Evolutionary conservation across 2,888 invertebrate species (phyloP), one percentile per base, ranked within the genome.

Genomic region (Apamea sordens): DNA sequence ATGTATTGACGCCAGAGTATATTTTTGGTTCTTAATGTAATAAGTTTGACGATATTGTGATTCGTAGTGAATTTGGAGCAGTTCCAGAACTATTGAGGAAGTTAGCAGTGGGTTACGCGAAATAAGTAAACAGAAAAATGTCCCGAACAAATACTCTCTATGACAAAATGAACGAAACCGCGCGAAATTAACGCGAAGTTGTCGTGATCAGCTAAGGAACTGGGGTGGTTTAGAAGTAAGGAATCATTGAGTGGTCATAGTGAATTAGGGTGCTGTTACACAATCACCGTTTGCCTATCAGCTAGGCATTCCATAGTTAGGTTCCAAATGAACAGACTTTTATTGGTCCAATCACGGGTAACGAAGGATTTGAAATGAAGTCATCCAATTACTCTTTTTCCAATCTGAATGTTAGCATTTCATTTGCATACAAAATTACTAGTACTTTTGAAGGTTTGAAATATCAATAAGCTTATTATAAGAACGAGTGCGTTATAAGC

Each of bases 291-390:
- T 77, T 28, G 21, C 28, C 28, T 5, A 67, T 53, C 59, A 79
- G 10, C 59, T 28, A 47, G 67, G 15, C 21, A 63, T 50, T 56
- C 44, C 4, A 67, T 47, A 56, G 77, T 75, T 75, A 59, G 21
- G 5, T 65, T n/a, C 36, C 61, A 65, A 80, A 73, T 74, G 59
- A 77, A 85, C 59, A 24, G 76, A 72, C 21, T 75, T 84, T 81
- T 84, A 80, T 80, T 75, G 80, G 72, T 76, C 72, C 80, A 83
- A 84, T 83, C 76, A 84, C 56, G 68, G 69, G 41, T 68, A 74
- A 73, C 84, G 59, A 75, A 59, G 63, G 68, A 68, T 80, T 80
- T 56, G 63, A 80, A 84, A 80, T 80, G 72, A 75, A 72, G 63
- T 68, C 64, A 73, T 63, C 70, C 80, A 84, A 84, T 84, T 64